phyloP scores from a whole-genome alignment of 1,140 invertebrate species.

The Meloidogyne floridensis region DNA sequence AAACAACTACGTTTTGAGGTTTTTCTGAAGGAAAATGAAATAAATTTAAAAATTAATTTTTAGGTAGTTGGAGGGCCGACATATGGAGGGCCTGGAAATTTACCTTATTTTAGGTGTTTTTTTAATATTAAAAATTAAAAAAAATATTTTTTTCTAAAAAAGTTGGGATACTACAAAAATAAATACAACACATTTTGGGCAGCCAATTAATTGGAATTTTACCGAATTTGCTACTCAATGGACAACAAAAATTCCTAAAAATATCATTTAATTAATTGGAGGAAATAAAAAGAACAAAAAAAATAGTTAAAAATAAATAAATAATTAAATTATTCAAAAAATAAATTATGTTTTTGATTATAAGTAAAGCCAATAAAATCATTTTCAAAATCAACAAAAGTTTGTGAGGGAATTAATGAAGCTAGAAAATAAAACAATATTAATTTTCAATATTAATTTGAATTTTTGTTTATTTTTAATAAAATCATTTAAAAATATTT shows the following conservation, averaged over 20 bases:
- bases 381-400: too few species aligned
- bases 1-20: conserved; percentile 70
- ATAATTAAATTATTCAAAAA: too few species aligned
- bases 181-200: conserved; percentile 74
- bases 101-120: conserved; percentile 46
- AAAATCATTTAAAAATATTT: too few species aligned
- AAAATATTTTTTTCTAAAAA: conserved; percentile 71
- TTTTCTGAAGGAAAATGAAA: conserved; percentile 20
- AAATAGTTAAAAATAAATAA: too few species aligned
- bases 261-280: not conserved
- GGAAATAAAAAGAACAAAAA: not conserved
- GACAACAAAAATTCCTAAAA: conserved; percentile 41
- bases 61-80: conserved; percentile 70
- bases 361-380: too few species aligned
- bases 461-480: too few species aligned
- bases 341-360: too few species aligned
- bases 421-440: too few species aligned
- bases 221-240: conserved; percentile 69
- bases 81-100: conserved; percentile 59
- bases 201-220: conserved; percentile 78
- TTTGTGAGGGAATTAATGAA: too few species aligned
- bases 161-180: conserved; percentile 75
- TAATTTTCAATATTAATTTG: too few species aligned
- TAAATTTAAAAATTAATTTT: conserved; percentile 12
- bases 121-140: not conserved